Base-by-base conservation (phyloP, 2,113 vertebrate species). In the Lophura nycthemera region DNA sequence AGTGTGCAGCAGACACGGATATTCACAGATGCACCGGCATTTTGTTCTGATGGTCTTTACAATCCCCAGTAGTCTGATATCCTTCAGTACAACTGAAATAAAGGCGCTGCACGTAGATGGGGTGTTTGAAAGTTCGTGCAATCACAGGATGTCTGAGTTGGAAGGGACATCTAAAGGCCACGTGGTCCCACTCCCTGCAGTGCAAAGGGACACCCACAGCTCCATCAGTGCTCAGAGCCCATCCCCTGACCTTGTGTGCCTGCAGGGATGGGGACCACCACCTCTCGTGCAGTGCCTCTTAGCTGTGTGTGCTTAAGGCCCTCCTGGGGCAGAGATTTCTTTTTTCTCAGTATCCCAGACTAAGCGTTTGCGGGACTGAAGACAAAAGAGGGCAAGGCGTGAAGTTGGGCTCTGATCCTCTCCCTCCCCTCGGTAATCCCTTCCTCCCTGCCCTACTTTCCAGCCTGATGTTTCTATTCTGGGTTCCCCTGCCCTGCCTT, bases 71-170 rank as follows among this genome's bases (percentile, higher is more conserved):
- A 32, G 36, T 34, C 56, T 40, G 81, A 19, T 13, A 32, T 30
- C 66, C 4, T 78, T 43, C 8, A 16, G 32, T 27, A 18, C 19
- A 3, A 8, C 32, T 30, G 15, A 67, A 77, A 48, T 54, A 32
- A 73, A 74, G 2, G 18, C 0, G 19, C 56, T 1, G 7, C 2
- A 20, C 5, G 1, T 0, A 2, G 66, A 9, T 17, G 10, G 1
- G 9, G 54, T 1, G 30, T 74, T 29, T 42, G 76, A 17, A 32
- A 38, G 50, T 19, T 52, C 24, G 25, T 8, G 50, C 24, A 48
- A 22, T 48, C 47, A 22, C 47, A 48, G 10, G 13, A 52, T 25
- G 24, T 25, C 48, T 25, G 50, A 52, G 50, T 14, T 13, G 50
- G 50, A 52, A 52, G 50, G 50, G 50, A 5, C 50, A 13, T 24